A percentile compares a stretch with the other conserved stretches of the same genome.
phyloP scores from a whole-genome alignment of 2,888 invertebrate species.

The Hirtodrosophila histrioides region DNA sequence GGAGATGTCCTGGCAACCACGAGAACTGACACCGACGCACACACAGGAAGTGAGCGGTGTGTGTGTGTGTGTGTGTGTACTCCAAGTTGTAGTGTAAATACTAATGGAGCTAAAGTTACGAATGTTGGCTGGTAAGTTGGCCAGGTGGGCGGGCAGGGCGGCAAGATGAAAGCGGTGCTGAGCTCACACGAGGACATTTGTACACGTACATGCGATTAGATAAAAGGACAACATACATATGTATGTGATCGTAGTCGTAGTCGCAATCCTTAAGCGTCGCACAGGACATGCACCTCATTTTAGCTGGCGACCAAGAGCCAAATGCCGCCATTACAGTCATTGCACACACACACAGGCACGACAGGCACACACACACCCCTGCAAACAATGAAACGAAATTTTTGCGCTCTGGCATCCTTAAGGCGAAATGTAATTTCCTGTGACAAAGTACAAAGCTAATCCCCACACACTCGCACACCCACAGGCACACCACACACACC shows the following conservation, averaged over 20 bases:
- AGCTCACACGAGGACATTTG: slow-evolving; percentile 54
- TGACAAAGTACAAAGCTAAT: slow-evolving; percentile 81
- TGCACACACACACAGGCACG: slow-evolving; percentile 22
- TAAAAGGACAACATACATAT: slow-evolving; percentile 46
- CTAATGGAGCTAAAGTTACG: slow-evolving; percentile 65
- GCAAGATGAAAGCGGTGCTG: slow-evolving; percentile 38
- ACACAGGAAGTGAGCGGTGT: slow-evolving; percentile 18
- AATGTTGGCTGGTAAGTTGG: slow-evolving; percentile 21
- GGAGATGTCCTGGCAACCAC: slow-evolving; percentile 34
- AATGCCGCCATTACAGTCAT: slow-evolving; percentile 38
- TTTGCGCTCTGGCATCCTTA: slow-evolving; percentile 68
- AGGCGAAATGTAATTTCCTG: slow-evolving; percentile 82
- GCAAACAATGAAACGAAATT: slow-evolving; percentile 77
- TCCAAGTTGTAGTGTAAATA: slow-evolving; percentile 63
- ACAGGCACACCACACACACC: slow-evolving; percentile 26
- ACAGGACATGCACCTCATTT: slow-evolving; percentile 63
- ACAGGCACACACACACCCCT: slow-evolving; percentile 23
- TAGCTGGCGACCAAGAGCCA: slow-evolving; percentile 10
- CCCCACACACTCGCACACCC: slow-evolving; percentile 54
- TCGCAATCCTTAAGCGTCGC: slow-evolving; percentile 52
- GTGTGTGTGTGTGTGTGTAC: slow-evolving; percentile 34
- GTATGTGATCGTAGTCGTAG: slow-evolving; percentile 16
- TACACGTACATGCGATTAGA: slow-evolving; percentile 76
- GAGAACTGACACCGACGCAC: slow-evolving; percentile 12
- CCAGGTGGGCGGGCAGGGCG: slow-evolving; percentile 12